A percentile compares a stretch with the other conserved stretches of the same genome.
Conservation (phyloP, 2,888 invertebrate species). For the Atrina japonica region DNA sequence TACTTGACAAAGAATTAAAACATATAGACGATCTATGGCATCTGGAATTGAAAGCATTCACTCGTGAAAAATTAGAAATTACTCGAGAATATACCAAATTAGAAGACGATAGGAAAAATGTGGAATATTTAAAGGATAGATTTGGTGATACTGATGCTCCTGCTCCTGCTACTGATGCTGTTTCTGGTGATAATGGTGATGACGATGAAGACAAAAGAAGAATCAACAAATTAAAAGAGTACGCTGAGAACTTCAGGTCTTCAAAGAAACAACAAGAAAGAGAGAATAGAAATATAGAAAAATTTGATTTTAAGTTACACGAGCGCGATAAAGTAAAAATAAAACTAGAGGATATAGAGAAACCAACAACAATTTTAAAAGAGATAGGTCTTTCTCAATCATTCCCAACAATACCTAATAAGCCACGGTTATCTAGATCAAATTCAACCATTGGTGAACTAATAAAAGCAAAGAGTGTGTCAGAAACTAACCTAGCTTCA, state of each 20-base stretch:
- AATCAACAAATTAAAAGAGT: slow-evolving; percentile 14
- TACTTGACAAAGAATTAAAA: slow-evolving; percentile 27
- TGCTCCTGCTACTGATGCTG: too few species aligned
- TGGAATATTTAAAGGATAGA: slow-evolving; percentile 30
- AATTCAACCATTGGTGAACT: slow-evolving; percentile 25
- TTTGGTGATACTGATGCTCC: slow-evolving; percentile 3
- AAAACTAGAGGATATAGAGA: slow-evolving; percentile 28
- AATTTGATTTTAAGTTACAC: slow-evolving; percentile 17
- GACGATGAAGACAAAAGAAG: slow-evolving; percentile 16
- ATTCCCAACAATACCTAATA: slow-evolving; percentile 28
- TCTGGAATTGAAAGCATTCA: slow-evolving; percentile 13
- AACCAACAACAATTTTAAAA: slow-evolving; percentile 25
- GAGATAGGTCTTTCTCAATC: slow-evolving; percentile 33
- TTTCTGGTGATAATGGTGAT: too few species aligned
- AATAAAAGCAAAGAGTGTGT: slow-evolving; percentile 24
- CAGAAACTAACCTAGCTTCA: slow-evolving; percentile 11
- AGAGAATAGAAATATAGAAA: slow-evolving; percentile 27
- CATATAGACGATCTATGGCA: slow-evolving; percentile 31
- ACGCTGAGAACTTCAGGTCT: slow-evolving; percentile 9
- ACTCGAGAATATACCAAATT: slow-evolving; percentile 23
- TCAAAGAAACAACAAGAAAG: slow-evolving; percentile 14
- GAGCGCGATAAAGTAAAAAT: slow-evolving; percentile 27
- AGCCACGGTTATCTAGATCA: slow-evolving; percentile 26
- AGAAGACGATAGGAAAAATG: slow-evolving; percentile 25
- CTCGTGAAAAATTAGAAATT: slow-evolving; percentile 22